phyloP scores from a whole-genome alignment of 2,797 vertebrate genomes.

The Apodemus agrarius region DNA sequence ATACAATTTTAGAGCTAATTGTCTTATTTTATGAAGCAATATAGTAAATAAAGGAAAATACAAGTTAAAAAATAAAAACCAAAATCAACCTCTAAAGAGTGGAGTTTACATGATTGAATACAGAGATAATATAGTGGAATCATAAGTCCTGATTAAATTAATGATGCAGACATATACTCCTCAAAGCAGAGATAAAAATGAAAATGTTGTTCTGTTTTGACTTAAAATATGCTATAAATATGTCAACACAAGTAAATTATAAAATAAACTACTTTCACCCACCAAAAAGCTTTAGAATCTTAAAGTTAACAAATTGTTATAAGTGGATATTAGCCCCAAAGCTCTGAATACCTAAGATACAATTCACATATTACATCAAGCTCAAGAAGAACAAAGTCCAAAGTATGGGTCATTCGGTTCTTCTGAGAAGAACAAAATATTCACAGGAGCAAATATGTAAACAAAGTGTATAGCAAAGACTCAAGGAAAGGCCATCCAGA shows the following conservation, averaged over 20 bases:
- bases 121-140: neutral
- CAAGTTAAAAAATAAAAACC: neutral
- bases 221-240: neutral
- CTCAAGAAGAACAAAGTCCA: too few species aligned
- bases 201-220: conserved; percentile 1
- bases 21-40: neutral
- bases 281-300: neutral
- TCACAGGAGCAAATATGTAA: too few species aligned
- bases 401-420: too few species aligned
- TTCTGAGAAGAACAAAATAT: too few species aligned
- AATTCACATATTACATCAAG: too few species aligned
- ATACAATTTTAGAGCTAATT: neutral
- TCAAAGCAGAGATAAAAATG: neutral
- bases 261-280: neutral
- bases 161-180: neutral
- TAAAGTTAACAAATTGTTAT: neutral
- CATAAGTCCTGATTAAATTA: conserved; percentile 5
- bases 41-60: neutral
- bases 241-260: conserved; percentile 4
- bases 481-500: too few species aligned
- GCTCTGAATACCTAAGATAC: too few species aligned
- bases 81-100: neutral
- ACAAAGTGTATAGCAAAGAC: too few species aligned
- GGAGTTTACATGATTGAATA: neutral
- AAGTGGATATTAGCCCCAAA: too few species aligned